These are phyloP conservation scores for Salarias fasciatus DNA, from an alignment of 2,797 vertebrate genomes.

Conservation along the genomic window DNA sequence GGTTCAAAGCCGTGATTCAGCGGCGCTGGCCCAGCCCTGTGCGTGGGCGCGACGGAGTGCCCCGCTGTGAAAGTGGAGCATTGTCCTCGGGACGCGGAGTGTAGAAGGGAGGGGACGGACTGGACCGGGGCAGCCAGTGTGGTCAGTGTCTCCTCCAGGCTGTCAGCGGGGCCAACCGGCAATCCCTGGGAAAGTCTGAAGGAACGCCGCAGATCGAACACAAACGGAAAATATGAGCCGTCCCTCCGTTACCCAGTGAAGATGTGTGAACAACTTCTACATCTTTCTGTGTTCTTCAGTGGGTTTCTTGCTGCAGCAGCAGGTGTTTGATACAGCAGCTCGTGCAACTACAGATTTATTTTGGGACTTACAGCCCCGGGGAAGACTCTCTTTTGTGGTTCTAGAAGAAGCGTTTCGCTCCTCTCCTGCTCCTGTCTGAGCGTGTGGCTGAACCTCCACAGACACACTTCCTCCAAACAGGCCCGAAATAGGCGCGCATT, in stretches of 20 bases:
- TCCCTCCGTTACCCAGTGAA: not conserved
- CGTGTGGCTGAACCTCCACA: slow-evolving; percentile 39
- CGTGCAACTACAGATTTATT: slow-evolving; percentile 44
- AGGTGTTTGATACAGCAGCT: slow-evolving; percentile 21
- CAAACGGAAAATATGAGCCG: not conserved
- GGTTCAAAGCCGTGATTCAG: slow-evolving; percentile 79
- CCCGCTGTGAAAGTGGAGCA: slow-evolving; percentile 70
- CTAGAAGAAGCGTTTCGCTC: slow-evolving; percentile 44
- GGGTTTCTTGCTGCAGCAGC: slow-evolving; percentile 29
- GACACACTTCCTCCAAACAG: slow-evolving; percentile 59
- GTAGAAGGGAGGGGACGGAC: slow-evolving; percentile 30
- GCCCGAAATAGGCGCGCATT: slow-evolving; percentile 59
- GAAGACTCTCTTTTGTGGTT: slow-evolving; percentile 37
- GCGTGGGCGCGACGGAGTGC: slow-evolving; percentile 64
- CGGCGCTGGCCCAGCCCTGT: slow-evolving; percentile 61
- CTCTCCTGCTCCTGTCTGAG: slow-evolving; percentile 36
- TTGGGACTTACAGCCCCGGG: slow-evolving; percentile 12
- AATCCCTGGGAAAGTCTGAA: not conserved
- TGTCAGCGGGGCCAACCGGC: too few relatives aligned
- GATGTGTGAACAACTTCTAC: not conserved
- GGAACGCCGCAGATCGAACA: not conserved
- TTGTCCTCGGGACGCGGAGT: slow-evolving; percentile 60
- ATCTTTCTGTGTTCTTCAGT: not conserved
- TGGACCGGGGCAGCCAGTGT: slow-evolving; percentile 29
- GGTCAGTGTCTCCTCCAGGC: slow-evolving; percentile 51